Conservation (phyloP, 2,113 vertebrate genomes). For the Sceloporus undulatus region DNA sequence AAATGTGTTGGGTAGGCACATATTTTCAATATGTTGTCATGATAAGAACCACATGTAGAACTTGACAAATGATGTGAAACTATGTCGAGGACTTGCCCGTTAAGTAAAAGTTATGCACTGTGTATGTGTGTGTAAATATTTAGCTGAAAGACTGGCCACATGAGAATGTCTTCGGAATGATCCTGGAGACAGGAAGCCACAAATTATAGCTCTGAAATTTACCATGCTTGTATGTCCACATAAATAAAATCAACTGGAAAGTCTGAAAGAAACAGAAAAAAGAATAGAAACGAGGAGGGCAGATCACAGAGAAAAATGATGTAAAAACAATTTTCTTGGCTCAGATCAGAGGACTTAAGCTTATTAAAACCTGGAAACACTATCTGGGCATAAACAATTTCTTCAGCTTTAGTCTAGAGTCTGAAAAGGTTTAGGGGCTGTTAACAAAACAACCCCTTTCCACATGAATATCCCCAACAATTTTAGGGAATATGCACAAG, state of each 20-base stretch:
- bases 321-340: slow-evolving; percentile 53
- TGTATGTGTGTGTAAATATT: slow-evolving; percentile 72
- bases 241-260: slow-evolving; percentile 77
- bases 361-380: slow-evolving; percentile 58
- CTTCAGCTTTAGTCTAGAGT: slow-evolving; percentile 21
- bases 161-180: slow-evolving; percentile 62
- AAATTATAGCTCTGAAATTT: slow-evolving; percentile 78
- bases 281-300: slow-evolving; percentile 66
- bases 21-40: slow-evolving; percentile 71
- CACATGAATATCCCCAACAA: neutral
- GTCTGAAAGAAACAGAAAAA: slow-evolving; percentile 40
- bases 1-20: slow-evolving; percentile 73
- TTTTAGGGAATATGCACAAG: neutral
- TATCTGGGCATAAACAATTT: slow-evolving; percentile 59
- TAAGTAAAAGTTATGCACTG: slow-evolving; percentile 55
- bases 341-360: slow-evolving; percentile 52
- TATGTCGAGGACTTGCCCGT: slow-evolving; percentile 62
- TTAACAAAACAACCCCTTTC: neutral
- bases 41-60: slow-evolving; percentile 77
- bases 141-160: slow-evolving; percentile 70
- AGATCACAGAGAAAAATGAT: slow-evolving; percentile 58
- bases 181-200: slow-evolving; percentile 77
- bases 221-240: slow-evolving; percentile 61
- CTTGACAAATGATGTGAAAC: slow-evolving; percentile 72
- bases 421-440: slow-evolving; percentile 26